Evolutionary conservation across 2,888 invertebrate species (phyloP), one percentile per base, ranked within the genome.

Genomic region (Lampropteryx suffumata): DNA sequence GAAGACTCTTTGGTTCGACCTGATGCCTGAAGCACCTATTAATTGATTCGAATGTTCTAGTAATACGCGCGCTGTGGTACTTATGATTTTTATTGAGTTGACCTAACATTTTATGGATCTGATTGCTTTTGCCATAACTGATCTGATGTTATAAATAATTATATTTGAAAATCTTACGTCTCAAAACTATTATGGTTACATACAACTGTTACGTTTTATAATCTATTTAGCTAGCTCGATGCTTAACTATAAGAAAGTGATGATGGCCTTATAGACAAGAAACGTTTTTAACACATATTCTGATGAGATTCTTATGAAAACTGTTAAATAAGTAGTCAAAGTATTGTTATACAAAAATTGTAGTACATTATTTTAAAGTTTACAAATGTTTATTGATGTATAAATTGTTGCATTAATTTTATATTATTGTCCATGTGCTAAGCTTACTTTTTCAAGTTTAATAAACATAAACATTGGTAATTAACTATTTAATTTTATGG

Each of bases 1-100:
- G 1, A 84, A 91, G 59, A 95, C 95, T 2, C 86, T 93, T 62
- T 96, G 96, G 96, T 94, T 93, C 67, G 94, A 95, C 66, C 82
- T 95, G 37, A 80, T 92, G 72, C 93, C 94, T 3, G 94, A 93
- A 76, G 62, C 81, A 28, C 81, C 84, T 4, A 76, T 76, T 68
- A 87, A 89, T 65, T 88, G 82, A 47, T 11, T 45, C 11, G 26
- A 33, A 43, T n/a, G 26, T 54, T 58, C 21, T 44, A 52, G 42
- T 56, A 52, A 50, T 51, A 47, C 52, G 32, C 52, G 32, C 43
- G 61, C 61, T 55, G 45, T 41, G 42, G 67, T 72, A 69, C 71
- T 72, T 69, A 73, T 70, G 65, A 70, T 71, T 64, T 73, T 60
- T 61, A 55, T 55, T 58, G 63, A 7, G 62, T 63, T 65, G 37